These are phyloP conservation scores for Whitmania pigra DNA, from an alignment of 1,140 invertebrate species.

Conservation along the genomic window DNA sequence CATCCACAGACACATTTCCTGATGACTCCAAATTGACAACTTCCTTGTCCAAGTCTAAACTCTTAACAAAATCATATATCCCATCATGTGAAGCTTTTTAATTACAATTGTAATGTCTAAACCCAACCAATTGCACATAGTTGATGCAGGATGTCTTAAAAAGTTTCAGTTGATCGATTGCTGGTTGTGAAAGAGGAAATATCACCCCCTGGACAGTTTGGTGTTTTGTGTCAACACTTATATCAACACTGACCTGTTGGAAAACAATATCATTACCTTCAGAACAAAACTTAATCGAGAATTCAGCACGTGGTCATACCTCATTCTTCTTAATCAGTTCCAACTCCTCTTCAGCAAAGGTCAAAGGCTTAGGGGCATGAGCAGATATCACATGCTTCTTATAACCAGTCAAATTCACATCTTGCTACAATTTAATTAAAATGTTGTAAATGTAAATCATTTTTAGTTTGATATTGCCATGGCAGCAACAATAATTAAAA, in stretches of 20 bases:
- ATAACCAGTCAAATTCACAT: constrained; percentile 68
- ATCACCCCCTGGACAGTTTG: constrained; percentile 79
- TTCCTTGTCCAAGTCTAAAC: constrained; percentile 38
- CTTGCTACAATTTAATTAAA: constrained; percentile 49
- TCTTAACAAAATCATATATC: constrained; percentile 28
- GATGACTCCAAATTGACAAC: constrained; percentile 33
- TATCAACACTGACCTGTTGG: constrained; percentile 53
- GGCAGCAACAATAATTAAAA: background rate
- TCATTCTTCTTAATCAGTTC: constrained; percentile 64
- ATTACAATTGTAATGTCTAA: background rate
- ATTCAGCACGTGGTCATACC: constrained; percentile 28
- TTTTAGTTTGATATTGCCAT: background rate
- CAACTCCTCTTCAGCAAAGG: constrained; percentile 74
- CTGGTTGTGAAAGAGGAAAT: constrained; percentile 77
- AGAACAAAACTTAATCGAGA: background rate
- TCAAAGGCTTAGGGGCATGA: constrained; percentile 71
- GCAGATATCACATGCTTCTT: constrained; percentile 61
- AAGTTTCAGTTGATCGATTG: constrained; percentile 56
- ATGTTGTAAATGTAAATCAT: background rate
- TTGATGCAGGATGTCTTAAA: constrained; percentile 45
- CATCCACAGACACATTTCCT: constrained; percentile 34
- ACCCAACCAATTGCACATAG: constrained; percentile 52
- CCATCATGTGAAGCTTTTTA: background rate
- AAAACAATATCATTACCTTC: background rate
- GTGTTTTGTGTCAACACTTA: constrained; percentile 69